Conservation (phyloP, 2,888 invertebrate species). For the Cryptus armator region DNA sequence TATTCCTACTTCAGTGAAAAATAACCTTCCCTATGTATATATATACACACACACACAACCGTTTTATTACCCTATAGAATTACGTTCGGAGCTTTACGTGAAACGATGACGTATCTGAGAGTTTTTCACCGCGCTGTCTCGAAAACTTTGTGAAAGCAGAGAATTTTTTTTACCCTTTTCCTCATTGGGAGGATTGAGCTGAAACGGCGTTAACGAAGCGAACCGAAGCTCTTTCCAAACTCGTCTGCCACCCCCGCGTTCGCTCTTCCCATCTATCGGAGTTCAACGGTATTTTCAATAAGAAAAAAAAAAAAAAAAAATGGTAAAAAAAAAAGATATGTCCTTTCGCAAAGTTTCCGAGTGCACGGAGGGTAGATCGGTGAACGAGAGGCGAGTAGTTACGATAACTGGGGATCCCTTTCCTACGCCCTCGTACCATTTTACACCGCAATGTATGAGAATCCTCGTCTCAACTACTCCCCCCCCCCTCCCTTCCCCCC, state of each 20-base stretch:
- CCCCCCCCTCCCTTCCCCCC: neutral
- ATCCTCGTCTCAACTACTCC: neutral
- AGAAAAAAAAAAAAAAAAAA: constrained; percentile 50
- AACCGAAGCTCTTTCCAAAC: constrained; percentile 57
- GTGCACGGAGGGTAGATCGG: constrained; percentile 17
- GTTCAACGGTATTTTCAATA: constrained; percentile 37
- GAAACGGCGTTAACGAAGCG: constrained; percentile 57
- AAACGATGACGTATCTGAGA: neutral
- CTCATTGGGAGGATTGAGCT: constrained; percentile 14
- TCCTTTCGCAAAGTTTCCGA: constrained; percentile 53
- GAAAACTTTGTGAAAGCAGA: constrained; percentile 7
- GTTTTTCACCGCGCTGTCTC: neutral
- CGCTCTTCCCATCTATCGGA: constrained; percentile 10
- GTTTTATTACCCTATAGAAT: neutral
- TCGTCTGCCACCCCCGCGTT: constrained; percentile 2
- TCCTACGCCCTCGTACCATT: neutral
- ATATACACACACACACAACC: neutral
- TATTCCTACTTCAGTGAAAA: neutral
- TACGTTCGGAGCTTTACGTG: neutral
- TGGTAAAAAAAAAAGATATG: constrained; percentile 28
- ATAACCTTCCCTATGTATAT: neutral
- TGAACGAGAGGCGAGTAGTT: constrained; percentile 34
- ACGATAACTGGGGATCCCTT: constrained; percentile 34
- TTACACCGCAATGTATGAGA: neutral
- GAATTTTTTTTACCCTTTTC: neutral